Conservation (phyloP, 2,797 vertebrate species). For the Sylvilagus floridanus region DNA sequence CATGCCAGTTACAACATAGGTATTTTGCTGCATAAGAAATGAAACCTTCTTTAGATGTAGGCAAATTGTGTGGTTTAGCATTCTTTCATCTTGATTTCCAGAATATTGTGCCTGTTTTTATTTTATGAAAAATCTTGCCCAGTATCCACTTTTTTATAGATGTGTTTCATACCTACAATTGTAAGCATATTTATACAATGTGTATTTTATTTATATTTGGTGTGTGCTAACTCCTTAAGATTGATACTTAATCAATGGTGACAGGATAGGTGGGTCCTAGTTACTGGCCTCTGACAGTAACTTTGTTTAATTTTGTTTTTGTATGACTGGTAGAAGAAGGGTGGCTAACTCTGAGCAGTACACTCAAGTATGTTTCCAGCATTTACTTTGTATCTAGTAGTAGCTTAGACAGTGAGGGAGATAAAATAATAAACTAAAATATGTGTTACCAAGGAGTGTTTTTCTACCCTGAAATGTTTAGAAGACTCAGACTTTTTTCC, state of each 20-base stretch:
- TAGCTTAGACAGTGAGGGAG: neutral
- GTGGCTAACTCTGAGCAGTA: neutral
- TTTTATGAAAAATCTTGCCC: conserved; percentile 2
- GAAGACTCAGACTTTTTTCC: neutral
- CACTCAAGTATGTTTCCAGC: neutral
- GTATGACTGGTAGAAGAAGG: neutral
- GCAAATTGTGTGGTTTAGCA: neutral
- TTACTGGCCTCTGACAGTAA: neutral
- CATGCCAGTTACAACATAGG: neutral
- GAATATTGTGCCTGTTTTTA: neutral
- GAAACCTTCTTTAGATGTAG: neutral
- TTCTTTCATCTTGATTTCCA: conserved; percentile 32
- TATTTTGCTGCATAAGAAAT: conserved; percentile 50
- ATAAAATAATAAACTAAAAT: conserved; percentile 19
- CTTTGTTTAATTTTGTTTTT: neutral
- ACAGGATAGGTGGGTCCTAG: neutral
- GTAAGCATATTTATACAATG: conserved; percentile 1
- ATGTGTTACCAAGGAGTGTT: neutral
- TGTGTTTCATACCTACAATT: neutral
- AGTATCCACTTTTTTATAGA: neutral
- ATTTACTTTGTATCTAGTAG: neutral
- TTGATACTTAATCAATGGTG: neutral
- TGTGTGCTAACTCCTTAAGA: neutral
- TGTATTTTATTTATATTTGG: neutral
- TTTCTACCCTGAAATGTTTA: neutral